phyloP scores from a whole-genome alignment of 1,140 invertebrate species.

The Venturia canescens region DNA sequence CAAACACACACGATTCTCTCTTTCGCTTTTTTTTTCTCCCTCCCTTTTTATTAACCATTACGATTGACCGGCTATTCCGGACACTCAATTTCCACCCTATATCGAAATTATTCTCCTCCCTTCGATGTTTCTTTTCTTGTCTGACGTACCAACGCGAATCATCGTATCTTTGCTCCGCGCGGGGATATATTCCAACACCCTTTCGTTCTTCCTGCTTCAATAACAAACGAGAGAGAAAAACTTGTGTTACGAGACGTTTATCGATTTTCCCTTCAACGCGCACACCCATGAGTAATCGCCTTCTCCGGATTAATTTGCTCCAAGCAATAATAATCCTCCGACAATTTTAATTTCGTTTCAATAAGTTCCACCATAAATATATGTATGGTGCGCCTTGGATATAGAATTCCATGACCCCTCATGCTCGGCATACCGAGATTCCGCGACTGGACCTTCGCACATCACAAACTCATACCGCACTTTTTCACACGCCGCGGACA shows the following conservation, averaged over 20 bases:
- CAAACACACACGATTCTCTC: constrained; percentile 62
- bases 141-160: constrained; percentile 37
- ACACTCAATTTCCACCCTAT: constrained; percentile 40
- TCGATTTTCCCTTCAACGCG: constrained; percentile 45
- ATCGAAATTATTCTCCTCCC: constrained; percentile 41
- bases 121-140: constrained; percentile 28
- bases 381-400: neutral
- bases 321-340: constrained; percentile 40
- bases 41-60: constrained; percentile 55
- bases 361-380: constrained; percentile 25
- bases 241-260: neutral
- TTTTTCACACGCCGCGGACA: constrained; percentile 45
- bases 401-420: constrained; percentile 37
- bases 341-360: constrained; percentile 51
- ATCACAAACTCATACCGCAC: constrained; percentile 54
- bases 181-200: neutral
- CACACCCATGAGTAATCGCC: neutral
- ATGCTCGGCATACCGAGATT: constrained; percentile 56
- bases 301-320: constrained; percentile 7
- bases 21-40: constrained; percentile 39
- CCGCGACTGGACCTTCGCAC: constrained; percentile 47
- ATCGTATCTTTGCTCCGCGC: neutral
- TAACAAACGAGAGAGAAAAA: neutral
- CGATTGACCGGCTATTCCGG: constrained; percentile 36
- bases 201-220: constrained; percentile 12